Conservation (phyloP, 2,888 invertebrate species). For the Nezara viridula region DNA sequence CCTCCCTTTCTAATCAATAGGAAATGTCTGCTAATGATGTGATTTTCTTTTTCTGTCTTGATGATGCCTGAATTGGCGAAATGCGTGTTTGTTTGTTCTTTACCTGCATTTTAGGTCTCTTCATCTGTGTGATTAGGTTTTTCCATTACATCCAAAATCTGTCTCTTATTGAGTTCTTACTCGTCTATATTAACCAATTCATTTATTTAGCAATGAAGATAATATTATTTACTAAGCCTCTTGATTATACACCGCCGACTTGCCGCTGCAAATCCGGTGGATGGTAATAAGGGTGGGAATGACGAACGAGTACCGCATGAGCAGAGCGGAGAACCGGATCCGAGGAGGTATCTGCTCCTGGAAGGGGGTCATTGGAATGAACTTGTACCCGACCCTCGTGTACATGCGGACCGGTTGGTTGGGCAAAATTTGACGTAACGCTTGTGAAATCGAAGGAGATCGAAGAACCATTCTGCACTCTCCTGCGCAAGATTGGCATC, state of each 20-base stretch:
- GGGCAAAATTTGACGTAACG: not conserved
- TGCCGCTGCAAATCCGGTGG: not conserved
- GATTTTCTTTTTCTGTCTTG: too few species aligned
- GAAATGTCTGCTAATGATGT: too few species aligned
- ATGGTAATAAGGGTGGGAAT: not conserved
- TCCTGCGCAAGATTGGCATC: not conserved
- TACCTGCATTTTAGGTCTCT: too few species aligned
- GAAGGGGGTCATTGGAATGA: constrained; percentile 27
- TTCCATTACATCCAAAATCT: too few species aligned
- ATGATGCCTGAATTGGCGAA: too few species aligned
- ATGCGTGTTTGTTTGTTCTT: too few species aligned
- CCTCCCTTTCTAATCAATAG: too few species aligned
- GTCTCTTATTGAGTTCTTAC: too few species aligned
- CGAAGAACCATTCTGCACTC: not conserved
- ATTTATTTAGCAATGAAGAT: too few species aligned
- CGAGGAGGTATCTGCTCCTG: not conserved
- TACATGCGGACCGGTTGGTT: not conserved
- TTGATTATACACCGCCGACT: not conserved
- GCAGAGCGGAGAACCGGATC: not conserved
- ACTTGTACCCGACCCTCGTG: constrained; percentile 3
- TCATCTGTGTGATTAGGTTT: too few species aligned
- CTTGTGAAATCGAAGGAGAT: not conserved
- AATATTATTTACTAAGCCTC: too few species aligned
- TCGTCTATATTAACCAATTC: too few species aligned
- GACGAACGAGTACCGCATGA: not conserved